These are phyloP conservation scores for Ruditapes philippinarum DNA, from an alignment of 1,140 invertebrate species.

Conservation along the genomic window DNA sequence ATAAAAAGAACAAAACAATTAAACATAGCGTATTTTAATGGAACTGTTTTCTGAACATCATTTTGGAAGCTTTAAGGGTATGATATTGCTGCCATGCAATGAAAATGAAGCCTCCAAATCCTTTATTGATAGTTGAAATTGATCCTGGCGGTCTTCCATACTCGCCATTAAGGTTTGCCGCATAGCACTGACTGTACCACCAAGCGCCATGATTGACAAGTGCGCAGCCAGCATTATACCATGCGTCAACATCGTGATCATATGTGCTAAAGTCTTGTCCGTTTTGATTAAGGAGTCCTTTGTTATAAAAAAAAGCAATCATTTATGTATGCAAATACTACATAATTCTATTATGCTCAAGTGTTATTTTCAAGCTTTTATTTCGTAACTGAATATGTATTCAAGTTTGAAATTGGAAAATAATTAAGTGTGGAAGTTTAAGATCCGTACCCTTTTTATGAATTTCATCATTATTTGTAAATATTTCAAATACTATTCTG, in stretches of 20 bases:
- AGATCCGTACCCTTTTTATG: too few relatives aligned
- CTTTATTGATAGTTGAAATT: not conserved
- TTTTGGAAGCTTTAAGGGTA: not conserved
- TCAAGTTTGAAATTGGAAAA: too few relatives aligned
- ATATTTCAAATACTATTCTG: too few relatives aligned
- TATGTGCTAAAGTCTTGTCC: not conserved
- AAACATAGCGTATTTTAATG: too few relatives aligned
- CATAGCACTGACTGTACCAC: not conserved
- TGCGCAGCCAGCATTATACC: not conserved
- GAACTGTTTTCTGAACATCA: not conserved
- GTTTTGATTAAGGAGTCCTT: not conserved
- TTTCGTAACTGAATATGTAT: too few relatives aligned
- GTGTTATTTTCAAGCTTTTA: too few relatives aligned
- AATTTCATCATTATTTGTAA: too few relatives aligned
- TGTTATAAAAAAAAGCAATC: too few relatives aligned
- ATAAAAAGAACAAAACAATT: too few relatives aligned
- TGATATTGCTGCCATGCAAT: not conserved
- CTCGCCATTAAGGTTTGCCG: not conserved
- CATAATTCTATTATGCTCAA: too few relatives aligned
- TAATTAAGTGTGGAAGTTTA: too few relatives aligned
- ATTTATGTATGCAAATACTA: too few relatives aligned
- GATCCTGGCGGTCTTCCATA: not conserved
- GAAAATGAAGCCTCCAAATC: not conserved
- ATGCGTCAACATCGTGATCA: not conserved
- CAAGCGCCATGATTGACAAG: not conserved